phyloP scores from a whole-genome alignment of 2,797 vertebrate genomes.

The Otus scops region DNA sequence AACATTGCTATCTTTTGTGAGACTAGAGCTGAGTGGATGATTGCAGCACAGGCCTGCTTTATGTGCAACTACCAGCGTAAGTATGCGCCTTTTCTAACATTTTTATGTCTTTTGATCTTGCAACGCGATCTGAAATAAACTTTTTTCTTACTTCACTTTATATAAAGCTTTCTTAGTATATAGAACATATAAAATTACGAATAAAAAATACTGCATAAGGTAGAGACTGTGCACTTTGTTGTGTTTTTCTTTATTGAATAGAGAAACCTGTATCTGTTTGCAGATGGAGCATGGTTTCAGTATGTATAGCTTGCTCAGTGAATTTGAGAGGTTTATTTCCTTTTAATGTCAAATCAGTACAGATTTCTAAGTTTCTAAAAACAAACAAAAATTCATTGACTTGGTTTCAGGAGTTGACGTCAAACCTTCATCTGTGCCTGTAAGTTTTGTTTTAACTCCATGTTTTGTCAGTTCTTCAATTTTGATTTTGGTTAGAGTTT shows the following conservation, averaged over 20 bases:
- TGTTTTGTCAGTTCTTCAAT: not conserved
- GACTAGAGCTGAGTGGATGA: constrained; percentile 93
- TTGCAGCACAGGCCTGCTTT: constrained; percentile 92
- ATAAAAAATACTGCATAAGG: not conserved
- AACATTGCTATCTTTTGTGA: constrained; percentile 96
- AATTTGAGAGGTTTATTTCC: constrained; percentile 10
- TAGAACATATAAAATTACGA: not conserved
- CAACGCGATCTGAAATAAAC: not conserved
- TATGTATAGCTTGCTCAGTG: not conserved
- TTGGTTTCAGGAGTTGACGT: not conserved
- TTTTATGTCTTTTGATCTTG: not conserved
- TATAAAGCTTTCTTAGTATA: no score
- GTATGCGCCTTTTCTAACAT: constrained; percentile 34
- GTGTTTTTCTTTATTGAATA: not conserved
- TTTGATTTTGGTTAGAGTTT: not conserved
- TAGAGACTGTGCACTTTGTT: not conserved
- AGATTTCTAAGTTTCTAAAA: not conserved
- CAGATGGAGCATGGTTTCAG: not conserved
- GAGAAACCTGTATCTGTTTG: not conserved
- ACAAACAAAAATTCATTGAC: constrained; percentile 28
- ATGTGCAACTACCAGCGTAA: constrained; percentile 92
- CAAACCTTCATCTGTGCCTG: not conserved
- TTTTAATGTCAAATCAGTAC: not conserved
- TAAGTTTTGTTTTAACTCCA: not conserved
- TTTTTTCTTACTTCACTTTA: not conserved